Evolutionary conservation across 2,888 invertebrate genomes (phyloP).

Genomic region (Agonopterix subpropinquella): DNA sequence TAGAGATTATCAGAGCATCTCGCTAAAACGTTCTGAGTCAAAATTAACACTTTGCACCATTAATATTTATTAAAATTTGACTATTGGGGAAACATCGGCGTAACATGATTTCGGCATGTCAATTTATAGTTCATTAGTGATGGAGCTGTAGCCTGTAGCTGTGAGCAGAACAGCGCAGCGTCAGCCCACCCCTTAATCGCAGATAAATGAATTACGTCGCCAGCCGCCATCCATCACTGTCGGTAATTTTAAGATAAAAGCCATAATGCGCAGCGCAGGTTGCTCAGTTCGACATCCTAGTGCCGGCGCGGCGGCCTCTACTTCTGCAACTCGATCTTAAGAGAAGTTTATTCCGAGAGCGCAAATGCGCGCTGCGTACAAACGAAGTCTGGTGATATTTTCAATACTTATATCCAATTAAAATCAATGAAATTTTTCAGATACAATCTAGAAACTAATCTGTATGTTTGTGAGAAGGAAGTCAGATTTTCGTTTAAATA

Average conservation of each 20-base stretch:
- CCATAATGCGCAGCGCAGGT: slow-evolving; percentile 37
- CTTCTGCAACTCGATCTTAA: too few species aligned
- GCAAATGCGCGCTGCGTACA: too few species aligned
- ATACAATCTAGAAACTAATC: too few species aligned
- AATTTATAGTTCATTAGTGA: slow-evolving; percentile 34
- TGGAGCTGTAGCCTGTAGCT: slow-evolving; percentile 15
- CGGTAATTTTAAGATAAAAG: slow-evolving; percentile 62
- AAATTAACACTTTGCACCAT: background rate
- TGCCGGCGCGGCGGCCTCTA: too few species aligned
- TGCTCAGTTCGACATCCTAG: slow-evolving; percentile 22
- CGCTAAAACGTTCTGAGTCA: background rate
- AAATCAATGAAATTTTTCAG: too few species aligned
- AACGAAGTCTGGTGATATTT: too few species aligned
- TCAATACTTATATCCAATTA: too few species aligned
- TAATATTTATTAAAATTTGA: background rate
- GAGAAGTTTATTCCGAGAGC: too few species aligned
- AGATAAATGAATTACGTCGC: slow-evolving; percentile 61
- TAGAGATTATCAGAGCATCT: too few species aligned
- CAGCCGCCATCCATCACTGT: slow-evolving; percentile 58
- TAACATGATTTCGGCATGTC: slow-evolving; percentile 30
- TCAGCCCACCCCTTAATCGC: slow-evolving; percentile 41
- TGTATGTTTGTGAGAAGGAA: too few species aligned
- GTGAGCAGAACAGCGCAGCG: background rate
- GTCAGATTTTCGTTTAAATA: too few species aligned
- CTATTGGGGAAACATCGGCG: slow-evolving; percentile 14